These are phyloP conservation scores for Drosophila testacea DNA, from an alignment of 2,888 invertebrate genomes.

Conservation along the genomic window DNA sequence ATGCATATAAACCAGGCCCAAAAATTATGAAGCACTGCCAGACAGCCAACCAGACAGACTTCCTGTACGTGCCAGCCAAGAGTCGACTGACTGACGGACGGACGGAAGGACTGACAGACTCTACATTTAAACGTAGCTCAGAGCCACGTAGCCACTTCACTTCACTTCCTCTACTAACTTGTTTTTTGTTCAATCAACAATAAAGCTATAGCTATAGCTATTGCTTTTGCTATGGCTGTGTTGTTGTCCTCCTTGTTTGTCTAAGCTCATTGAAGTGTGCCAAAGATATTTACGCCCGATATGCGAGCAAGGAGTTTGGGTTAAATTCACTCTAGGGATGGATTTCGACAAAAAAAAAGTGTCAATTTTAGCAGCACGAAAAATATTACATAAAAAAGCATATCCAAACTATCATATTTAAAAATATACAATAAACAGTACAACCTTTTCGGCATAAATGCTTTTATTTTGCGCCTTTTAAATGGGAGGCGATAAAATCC, in stretches of 20 bases:
- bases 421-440: too few relatives aligned
- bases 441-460: too few relatives aligned
- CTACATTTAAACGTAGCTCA: conserved; percentile 29
- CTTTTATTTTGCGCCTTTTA: too few relatives aligned
- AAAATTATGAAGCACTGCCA: conserved; percentile 66
- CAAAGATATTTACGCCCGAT: conserved; percentile 71
- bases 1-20: conserved; percentile 37
- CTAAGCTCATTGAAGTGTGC: conserved; percentile 75
- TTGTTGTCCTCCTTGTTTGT: conserved; percentile 59
- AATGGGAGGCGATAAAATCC: too few relatives aligned
- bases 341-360: too few relatives aligned
- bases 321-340: conserved; percentile 12
- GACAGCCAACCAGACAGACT: conserved; percentile 25
- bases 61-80: conserved; percentile 37
- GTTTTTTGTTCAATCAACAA: conserved; percentile 79
- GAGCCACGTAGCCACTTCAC: conserved; percentile 62
- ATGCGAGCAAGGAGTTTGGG: conserved; percentile 56
- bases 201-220: conserved; percentile 46
- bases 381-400: too few relatives aligned
- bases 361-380: too few relatives aligned
- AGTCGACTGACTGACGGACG: conserved; percentile 21
- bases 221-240: conserved; percentile 9
- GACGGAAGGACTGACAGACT: conserved; percentile 43
- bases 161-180: conserved; percentile 44
- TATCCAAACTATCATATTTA: too few relatives aligned